A percentile compares a stretch with the other conserved stretches of the same genome.
Evolutionary conservation across 2,888 invertebrate species (phyloP).

Genomic region (Drosophila austrosaltans): DNA sequence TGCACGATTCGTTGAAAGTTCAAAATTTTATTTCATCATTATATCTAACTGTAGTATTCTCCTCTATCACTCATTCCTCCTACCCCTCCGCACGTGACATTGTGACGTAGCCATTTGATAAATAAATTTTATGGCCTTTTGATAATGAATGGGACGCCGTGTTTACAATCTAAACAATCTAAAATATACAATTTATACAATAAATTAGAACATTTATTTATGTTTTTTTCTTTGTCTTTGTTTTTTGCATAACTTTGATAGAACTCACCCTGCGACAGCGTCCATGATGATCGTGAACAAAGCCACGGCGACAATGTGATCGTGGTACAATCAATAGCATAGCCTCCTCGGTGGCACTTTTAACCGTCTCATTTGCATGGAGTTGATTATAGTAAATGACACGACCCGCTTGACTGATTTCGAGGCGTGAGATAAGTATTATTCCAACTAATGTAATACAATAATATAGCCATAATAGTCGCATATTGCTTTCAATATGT

Average conservation of each 20-base stretch:
- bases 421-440: conserved; percentile 2
- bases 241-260: no score
- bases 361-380: conserved; percentile 35
- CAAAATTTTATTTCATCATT: conserved; percentile 4
- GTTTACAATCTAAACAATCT: background rate
- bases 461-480: conserved; percentile 17
- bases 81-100: conserved; percentile 26
- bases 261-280: conserved; percentile 68
- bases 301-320: conserved; percentile 50
- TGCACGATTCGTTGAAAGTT: background rate
- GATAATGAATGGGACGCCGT: background rate
- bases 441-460: conserved; percentile 22
- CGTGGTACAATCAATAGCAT: conserved; percentile 62
- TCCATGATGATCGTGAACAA: conserved; percentile 65
- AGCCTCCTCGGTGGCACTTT: conserved; percentile 47
- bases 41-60: background rate
- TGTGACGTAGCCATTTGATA: conserved; percentile 31
- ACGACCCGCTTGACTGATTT: conserved; percentile 31
- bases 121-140: background rate
- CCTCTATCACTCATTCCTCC: background rate
- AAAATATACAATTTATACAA: conserved; percentile 40
- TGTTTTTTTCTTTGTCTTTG: background rate
- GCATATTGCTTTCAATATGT: conserved; percentile 38
- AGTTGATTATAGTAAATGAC: conserved; percentile 57
- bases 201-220: background rate